Conservation (phyloP, 2,113 vertebrate species). For the Pitta sordida region DNA sequence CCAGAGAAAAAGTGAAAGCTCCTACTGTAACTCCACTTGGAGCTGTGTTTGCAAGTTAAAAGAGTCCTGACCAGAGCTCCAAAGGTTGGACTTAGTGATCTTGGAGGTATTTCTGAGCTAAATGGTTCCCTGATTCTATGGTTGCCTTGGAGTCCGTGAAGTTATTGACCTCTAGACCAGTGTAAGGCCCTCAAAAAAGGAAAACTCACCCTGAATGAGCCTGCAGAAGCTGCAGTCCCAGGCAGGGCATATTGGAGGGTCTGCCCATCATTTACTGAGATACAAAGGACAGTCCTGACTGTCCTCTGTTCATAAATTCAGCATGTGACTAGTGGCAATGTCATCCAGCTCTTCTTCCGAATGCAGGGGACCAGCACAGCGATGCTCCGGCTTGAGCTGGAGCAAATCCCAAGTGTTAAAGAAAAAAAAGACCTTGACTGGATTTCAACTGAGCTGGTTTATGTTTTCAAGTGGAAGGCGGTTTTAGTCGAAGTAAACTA, state of each 20-base stretch:
- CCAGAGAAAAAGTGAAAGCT: slow-evolving; percentile 44
- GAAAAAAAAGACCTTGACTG: background rate
- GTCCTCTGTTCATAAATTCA: background rate
- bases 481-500: slow-evolving; percentile 41
- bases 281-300: fast-evolving
- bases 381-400: background rate
- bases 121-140: background rate
- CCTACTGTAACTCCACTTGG: slow-evolving; percentile 9
- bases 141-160: background rate
- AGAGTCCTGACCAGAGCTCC: background rate
- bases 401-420: background rate
- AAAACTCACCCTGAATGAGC: background rate
- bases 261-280: background rate
- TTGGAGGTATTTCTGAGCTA: background rate
- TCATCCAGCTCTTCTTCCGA: background rate
- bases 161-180: background rate
- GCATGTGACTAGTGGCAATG: background rate
- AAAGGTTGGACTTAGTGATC: background rate
- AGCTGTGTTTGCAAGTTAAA: background rate
- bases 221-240: background rate
- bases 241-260: background rate
- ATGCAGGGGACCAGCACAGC: fast-evolving
- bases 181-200: background rate
- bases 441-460: slow-evolving; percentile 13
- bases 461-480: slow-evolving; percentile 33